Percentiles rank a stretch among this genome's conserved stretches.
These are phyloP conservation scores for Calvadosia cruxmelitensis DNA, from an alignment of 30 jellyfish, hydroid and myxozoan species.

Conservation along the genomic window DNA sequence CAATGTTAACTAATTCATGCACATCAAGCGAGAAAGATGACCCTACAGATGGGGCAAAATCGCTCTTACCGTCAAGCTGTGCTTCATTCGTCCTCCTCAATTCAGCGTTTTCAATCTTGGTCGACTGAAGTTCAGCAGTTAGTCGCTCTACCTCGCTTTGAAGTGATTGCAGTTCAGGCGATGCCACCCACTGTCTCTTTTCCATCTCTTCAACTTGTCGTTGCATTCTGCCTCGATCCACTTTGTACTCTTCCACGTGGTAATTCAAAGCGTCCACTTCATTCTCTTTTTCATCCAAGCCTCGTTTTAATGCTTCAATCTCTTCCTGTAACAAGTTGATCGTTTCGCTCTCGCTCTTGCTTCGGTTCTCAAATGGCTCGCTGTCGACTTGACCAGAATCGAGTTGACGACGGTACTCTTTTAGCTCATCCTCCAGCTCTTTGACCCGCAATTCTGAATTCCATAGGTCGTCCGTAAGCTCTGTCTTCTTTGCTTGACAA, in stretches of 20 bases:
- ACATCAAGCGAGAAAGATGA: too few relatives aligned
- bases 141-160: too few relatives aligned
- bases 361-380: neutral
- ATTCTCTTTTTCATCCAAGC: neutral
- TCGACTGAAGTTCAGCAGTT: too few relatives aligned
- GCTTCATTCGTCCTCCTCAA: too few relatives aligned
- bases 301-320: neutral
- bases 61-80: too few relatives aligned
- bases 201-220: neutral
- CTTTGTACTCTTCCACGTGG: neutral
- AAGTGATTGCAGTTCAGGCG: too few relatives aligned
- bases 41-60: too few relatives aligned
- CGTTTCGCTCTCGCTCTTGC: neutral
- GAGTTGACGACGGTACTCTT: conserved; percentile 4
- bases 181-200: too few relatives aligned
- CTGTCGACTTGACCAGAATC: neutral
- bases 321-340: neutral
- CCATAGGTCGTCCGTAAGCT: conserved; percentile 45
- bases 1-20: too few relatives aligned
- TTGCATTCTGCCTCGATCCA: neutral
- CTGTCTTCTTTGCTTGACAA: conserved; percentile 35
- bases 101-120: too few relatives aligned
- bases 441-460: conserved; percentile 39
- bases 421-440: conserved; percentile 29
- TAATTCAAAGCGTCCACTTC: neutral